phyloP scores from a whole-genome alignment of 2,888 invertebrate species.

The Lepidochitona cinerea region DNA sequence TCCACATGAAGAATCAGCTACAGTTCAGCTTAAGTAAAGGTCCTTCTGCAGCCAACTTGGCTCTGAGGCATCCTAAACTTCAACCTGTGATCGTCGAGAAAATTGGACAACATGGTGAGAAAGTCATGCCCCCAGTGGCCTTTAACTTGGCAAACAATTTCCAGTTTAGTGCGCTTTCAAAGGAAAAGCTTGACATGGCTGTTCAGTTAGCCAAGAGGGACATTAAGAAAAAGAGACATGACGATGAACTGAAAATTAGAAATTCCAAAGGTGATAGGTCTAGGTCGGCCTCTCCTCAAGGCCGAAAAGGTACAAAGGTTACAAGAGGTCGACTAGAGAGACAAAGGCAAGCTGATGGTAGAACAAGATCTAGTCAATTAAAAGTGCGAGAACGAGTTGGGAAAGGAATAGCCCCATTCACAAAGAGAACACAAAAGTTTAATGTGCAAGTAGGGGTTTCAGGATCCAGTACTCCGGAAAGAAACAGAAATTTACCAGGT shows the following conservation, averaged over 20 bases:
- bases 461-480: too few species aligned
- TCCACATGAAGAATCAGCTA: constrained; percentile 46
- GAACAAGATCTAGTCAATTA: constrained; percentile 24
- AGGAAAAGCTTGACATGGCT: constrained; percentile 56
- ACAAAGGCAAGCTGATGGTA: constrained; percentile 35
- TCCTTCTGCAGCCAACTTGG: constrained; percentile 46
- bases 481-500: too few species aligned
- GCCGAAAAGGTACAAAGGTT: constrained; percentile 27
- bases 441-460: too few species aligned
- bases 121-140: constrained; percentile 7
- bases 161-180: constrained; percentile 47
- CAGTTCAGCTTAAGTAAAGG: constrained; percentile 58
- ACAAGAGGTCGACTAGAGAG: constrained; percentile 35
- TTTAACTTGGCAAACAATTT: constrained; percentile 25
- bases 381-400: constrained; percentile 46
- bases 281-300: neutral
- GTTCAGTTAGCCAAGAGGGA: constrained; percentile 60
- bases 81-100: constrained; percentile 42
- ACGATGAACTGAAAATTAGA: constrained; percentile 13
- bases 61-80: constrained; percentile 35
- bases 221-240: constrained; percentile 52
- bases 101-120: constrained; percentile 13
- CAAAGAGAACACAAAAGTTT: too few species aligned
- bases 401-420: too few species aligned
- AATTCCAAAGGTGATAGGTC: neutral